A percentile compares a stretch with the other conserved stretches of the same genome.
phyloP scores from a whole-genome alignment of 2,888 invertebrate species.

The Drosophila quinaria region DNA sequence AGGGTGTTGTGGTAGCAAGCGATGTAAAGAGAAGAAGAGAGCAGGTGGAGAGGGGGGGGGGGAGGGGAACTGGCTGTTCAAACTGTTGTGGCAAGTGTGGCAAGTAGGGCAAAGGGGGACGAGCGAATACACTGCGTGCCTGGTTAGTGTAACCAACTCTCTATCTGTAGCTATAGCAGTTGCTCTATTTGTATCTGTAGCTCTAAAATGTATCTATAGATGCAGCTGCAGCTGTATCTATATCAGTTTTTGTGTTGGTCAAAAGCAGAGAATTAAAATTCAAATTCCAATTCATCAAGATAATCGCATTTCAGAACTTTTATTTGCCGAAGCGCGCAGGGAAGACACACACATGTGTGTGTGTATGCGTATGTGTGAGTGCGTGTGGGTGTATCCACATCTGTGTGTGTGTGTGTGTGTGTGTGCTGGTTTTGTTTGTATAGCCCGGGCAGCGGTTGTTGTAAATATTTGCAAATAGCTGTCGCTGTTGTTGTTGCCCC shows the following conservation, averaged over 20 bases:
- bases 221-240: constrained; percentile 6
- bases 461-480: constrained; percentile 80
- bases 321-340: constrained; percentile 72
- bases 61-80: neutral
- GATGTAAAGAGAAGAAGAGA: too few relatives aligned
- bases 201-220: constrained; percentile 10
- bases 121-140: constrained; percentile 13
- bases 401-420: constrained; percentile 6
- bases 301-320: constrained; percentile 84
- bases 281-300: constrained; percentile 84
- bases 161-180: constrained; percentile 10
- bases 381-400: constrained; percentile 9
- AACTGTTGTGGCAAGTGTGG: constrained; percentile 18
- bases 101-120: neutral
- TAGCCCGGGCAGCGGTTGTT: constrained; percentile 72
- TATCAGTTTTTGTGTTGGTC: constrained; percentile 59
- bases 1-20: constrained; percentile 24
- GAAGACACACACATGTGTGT: constrained; percentile 46
- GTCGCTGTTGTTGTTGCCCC: constrained; percentile 42
- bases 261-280: constrained; percentile 81
- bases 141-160: constrained; percentile 19
- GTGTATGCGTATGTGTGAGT: constrained; percentile 22
- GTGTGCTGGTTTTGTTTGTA: constrained; percentile 55
- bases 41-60: neutral
- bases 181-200: constrained; percentile 1